Base-by-base conservation (phyloP, 2,888 invertebrate species). In the Mongoloraphidia duomilia region DNA sequence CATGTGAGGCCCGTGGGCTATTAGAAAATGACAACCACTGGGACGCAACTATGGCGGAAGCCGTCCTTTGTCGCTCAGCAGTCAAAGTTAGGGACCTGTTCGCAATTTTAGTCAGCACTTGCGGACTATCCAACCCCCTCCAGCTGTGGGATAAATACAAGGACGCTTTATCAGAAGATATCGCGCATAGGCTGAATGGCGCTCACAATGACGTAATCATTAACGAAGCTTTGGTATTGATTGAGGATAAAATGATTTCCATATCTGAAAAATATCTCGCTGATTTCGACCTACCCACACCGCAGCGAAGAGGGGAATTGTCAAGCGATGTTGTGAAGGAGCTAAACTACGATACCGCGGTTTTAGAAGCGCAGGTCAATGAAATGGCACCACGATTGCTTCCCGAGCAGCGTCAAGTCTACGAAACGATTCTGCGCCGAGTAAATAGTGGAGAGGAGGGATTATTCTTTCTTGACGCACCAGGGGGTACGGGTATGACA, bases 11-110 rank as follows among this genome's bases (percentile, higher is more conserved):
- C 10, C 43, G 55, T 34, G 58, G 60, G 5, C 51, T 66, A 47
- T 52, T 67, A 33, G 61, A 65, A 55, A 56, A 63, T 52, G 62
- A 65, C 50, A 49, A 45, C 34, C 59, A 63, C 42, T 65, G 62
- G 63, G 51, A 60, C 47, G 46, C 37, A 33, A 56, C 57, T 43
- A 47, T 63, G 47, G 52, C 56, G 45, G 63, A 66, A 49, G 61
- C 61, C 0, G 54, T 49, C 41, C n/a, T n/a, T n/a, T 54, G 33
- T 52, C 41, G n/a, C 45, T 51, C 41, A 52, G 52, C 26, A 46
- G 13, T 42, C 14, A 52, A 54, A 43, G 8, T 55, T 34, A 51
- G 51, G 50, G 53, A 55, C 26, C 47, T 57, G 11, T 57, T 55
- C 45, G 52, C 55, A 12, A 53, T 53, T 43, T 45, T 57, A 39